Base-by-base conservation (phyloP, 2,888 invertebrate genomes). In the Amphiduros pacificus region DNA sequence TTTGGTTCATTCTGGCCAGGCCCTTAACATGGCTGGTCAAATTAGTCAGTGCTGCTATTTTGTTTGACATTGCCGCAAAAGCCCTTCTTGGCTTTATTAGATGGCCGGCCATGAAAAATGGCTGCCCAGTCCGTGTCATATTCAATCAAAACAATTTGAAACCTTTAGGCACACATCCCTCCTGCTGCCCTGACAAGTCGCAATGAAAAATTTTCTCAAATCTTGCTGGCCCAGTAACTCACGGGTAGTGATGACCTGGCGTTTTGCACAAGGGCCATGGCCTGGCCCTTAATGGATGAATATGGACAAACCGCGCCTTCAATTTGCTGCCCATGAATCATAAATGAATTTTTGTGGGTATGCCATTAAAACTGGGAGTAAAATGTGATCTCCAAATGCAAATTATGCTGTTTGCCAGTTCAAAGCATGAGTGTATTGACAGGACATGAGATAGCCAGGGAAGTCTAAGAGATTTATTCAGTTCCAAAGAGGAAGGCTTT, bases 241-340 rank as follows among this genome's bases (percentile, higher is more conserved):
- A 44, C 20, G n/a, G n/a, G 9, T 22, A 22, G 44, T 22, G 22
- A 44, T 44, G 44, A 44, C 44, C 44, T 22, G 44, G 4, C n/a
- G 44, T 5, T n/a, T 4, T 4, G 6, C 9, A n/a, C n/a, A n/a
- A n/a, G n/a, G n/a, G n/a, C n/a, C n/a, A n/a, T n/a, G n/a, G n/a
- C n/a, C n/a, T n/a, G n/a, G n/a, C n/a, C n/a, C n/a, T 44, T n/a
- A 22, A 44, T 22, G 44, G 58, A 49, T 48, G 48, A 58, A 58
- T 58, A 58, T 36, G 50, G 58, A 28, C 58, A 58, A 58, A 50
- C n/a, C 48, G 29, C 32, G 29, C 31, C 58, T 31, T 51, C 58
- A 49, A 55, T 58, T 58, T 50, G 58, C 58, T 32, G 49, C 41
- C 50, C 48, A 58, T 58, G 58, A 58, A 58, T 58, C 58, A 58